A percentile compares a stretch with the other conserved stretches of the same genome.
Conservation (phyloP, 2,888 invertebrate genomes). For the Xestia rhomboidea region DNA sequence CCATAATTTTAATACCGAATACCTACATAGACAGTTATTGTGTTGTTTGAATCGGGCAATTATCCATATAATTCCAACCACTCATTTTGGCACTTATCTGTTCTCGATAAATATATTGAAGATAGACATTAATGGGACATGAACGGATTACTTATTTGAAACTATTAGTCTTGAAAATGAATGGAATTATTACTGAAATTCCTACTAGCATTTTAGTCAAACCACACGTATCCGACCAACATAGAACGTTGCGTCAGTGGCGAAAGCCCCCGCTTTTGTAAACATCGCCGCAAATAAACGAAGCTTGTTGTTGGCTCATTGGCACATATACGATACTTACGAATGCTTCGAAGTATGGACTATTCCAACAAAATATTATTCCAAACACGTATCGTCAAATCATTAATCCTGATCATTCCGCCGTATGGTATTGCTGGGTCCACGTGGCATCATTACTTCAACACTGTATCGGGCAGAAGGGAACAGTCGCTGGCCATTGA, state of each 20-base stretch:
- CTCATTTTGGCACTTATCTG: slow-evolving; percentile 9
- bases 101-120: slow-evolving; percentile 8
- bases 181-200: slow-evolving; percentile 24
- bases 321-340: slow-evolving; percentile 74
- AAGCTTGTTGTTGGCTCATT: slow-evolving; percentile 79
- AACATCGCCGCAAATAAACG: slow-evolving; percentile 88
- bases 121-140: not conserved
- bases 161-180: slow-evolving; percentile 30
- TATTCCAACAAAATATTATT: slow-evolving; percentile 22
- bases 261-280: slow-evolving; percentile 82
- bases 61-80: not conserved
- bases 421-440: slow-evolving; percentile 1
- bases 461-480: not conserved
- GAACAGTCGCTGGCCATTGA: not conserved
- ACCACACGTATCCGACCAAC: slow-evolving; percentile 68
- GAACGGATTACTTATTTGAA: slow-evolving; percentile 15
- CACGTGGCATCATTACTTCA: not conserved
- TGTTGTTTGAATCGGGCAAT: not conserved
- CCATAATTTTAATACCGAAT: not conserved
- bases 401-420: slow-evolving; percentile 1
- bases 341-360: slow-evolving; percentile 37
- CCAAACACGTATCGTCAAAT: slow-evolving; percentile 15
- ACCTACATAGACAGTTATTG: not conserved
- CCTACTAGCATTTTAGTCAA: slow-evolving; percentile 29
- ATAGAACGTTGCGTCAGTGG: slow-evolving; percentile 83